Base-by-base conservation (phyloP, 2,797 vertebrate genomes). In the Lepus oiostolus region DNA sequence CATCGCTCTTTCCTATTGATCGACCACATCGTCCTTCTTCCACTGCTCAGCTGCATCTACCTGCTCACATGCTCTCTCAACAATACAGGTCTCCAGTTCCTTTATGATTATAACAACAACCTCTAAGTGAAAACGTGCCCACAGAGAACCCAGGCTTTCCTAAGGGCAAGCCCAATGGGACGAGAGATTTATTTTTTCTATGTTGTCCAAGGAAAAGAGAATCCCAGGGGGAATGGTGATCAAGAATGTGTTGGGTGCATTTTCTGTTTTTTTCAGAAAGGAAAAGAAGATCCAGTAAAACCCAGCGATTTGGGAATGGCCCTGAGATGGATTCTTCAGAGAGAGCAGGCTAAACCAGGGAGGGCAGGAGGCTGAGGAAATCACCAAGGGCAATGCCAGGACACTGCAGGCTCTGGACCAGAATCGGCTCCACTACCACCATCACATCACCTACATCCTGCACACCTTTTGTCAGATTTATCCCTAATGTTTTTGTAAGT, bases 381-480 rank as follows among this genome's bases (percentile, higher is more conserved):
- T 4, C 16, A 6, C 16, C 9, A 5, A 54, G n/a, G 30, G 50
- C 24, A 47, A 28, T 7, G 13, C 7, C 9, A 6, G 4, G 8
- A n/a, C 32, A 21, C 19, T 6, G 7, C 58, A 28, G n/a, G 22
- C 24, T 42, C 22, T 0, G 11, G 21, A 1, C 2, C 13, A 38
- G 50, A 28, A 50, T 0, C 8, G 17, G 32, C 4, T 6, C 28
- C 16, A 21, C n/a, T 47, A 22, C 38, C 1, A 4, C 62, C 21
- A 30, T 17, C 16, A 1, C 7, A 26, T 63, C 38, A 38, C 16
- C 1, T 0, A 8, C 1, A 60, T 58, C 42, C 38, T 22, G 17
- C 21, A 63, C 5, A 30, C 30, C 52, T 54, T 80, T 13, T 19
- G n/a, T 42, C 28, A 14, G 24, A 47, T 42, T 72, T 47, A 84